Evolutionary conservation across 1,140 invertebrate species (phyloP).

Genomic region (Chironomus tepperi): DNA sequence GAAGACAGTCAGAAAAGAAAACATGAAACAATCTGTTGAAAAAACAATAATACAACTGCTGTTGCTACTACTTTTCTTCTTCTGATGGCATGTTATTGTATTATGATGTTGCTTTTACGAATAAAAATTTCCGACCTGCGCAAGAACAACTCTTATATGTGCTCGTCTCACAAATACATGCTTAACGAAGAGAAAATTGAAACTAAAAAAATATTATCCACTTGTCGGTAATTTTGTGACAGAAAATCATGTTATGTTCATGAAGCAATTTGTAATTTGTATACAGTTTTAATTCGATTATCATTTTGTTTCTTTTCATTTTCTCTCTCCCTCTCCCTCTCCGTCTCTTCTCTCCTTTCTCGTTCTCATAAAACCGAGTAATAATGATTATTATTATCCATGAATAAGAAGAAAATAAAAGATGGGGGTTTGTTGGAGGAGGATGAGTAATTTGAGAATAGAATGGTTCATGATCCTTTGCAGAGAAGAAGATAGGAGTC

Average conservation of each 20-base stretch:
- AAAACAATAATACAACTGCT: too few species aligned
- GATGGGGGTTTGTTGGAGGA: too few species aligned
- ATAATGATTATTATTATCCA: neutral
- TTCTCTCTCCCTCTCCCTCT: neutral
- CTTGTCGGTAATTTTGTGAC: conserved; percentile 10
- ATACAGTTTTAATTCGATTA: conserved; percentile 23
- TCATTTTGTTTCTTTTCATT: neutral
- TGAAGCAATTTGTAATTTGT: conserved; percentile 20
- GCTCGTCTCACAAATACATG: neutral
- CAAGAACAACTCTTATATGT: neutral
- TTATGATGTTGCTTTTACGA: too few species aligned
- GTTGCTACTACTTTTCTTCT: too few species aligned
- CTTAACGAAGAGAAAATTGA: neutral
- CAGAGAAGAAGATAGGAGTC: neutral
- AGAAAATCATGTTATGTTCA: conserved; percentile 20
- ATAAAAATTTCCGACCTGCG: neutral
- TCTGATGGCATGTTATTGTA: too few species aligned
- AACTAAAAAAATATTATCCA: conserved; percentile 8
- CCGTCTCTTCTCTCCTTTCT: neutral
- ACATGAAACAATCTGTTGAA: neutral
- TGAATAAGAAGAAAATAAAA: neutral
- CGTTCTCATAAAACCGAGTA: neutral
- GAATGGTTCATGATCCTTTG: too few species aligned
- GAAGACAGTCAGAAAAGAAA: neutral
- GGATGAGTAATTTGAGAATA: too few species aligned